These are phyloP conservation scores for Ceratosolen solmsi DNA, from an alignment of 1,140 invertebrate species.

Conservation along the genomic window DNA sequence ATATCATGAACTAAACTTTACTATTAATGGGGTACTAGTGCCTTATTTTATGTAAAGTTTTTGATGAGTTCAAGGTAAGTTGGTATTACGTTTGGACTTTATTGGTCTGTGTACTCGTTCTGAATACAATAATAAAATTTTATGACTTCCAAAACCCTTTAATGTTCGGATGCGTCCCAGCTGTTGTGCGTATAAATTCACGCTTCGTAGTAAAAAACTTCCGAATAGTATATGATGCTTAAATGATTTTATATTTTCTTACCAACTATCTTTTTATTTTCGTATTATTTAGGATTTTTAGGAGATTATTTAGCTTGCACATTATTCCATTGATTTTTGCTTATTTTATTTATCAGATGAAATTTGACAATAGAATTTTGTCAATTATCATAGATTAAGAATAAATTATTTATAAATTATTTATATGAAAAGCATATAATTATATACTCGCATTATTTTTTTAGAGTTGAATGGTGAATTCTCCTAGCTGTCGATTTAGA, in stretches of 20 bases:
- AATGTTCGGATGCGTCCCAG: conserved; percentile 8
- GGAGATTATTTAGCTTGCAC: background rate
- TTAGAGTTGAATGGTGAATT: too few relatives aligned
- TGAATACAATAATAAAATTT: conserved; percentile 27
- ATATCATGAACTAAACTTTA: background rate
- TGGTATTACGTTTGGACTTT: background rate
- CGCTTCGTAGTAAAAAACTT: conserved; percentile 19
- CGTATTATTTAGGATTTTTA: background rate
- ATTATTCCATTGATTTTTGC: too few relatives aligned
- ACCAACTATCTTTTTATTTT: background rate
- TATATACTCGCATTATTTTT: too few relatives aligned
- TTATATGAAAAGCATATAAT: too few relatives aligned
- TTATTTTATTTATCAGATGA: too few relatives aligned
- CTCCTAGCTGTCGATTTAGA: too few relatives aligned
- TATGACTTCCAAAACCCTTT: conserved; percentile 28
- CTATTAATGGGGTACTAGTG: background rate
- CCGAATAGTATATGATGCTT: background rate
- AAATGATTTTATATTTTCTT: conserved; percentile 23
- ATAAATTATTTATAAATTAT: too few relatives aligned
- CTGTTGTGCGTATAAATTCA: conserved; percentile 25
- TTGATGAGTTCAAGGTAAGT: conserved; percentile 18
- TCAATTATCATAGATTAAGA: too few relatives aligned
- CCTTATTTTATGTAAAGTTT: conserved; percentile 24
- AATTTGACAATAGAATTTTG: too few relatives aligned
- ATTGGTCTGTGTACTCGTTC: conserved; percentile 14